Evolutionary conservation across 1,140 invertebrate species (phyloP).

Genomic region (Drosophila littoralis): DNA sequence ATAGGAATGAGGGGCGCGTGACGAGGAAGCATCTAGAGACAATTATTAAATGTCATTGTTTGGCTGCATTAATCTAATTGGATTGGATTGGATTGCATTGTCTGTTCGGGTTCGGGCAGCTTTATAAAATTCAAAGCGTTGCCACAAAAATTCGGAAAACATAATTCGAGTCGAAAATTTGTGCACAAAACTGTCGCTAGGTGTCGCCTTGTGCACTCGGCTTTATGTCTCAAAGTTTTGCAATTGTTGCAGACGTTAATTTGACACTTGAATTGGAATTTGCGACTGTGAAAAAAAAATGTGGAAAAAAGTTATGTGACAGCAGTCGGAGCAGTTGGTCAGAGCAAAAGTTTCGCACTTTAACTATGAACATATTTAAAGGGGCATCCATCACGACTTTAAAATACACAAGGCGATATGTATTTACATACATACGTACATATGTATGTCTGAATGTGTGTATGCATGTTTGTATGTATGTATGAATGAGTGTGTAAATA

Average conservation of each 20-base stretch:
- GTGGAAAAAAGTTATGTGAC: constrained; percentile 43
- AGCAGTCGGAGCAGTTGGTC: constrained; percentile 33
- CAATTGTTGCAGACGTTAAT: constrained; percentile 53
- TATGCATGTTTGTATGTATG: too few species aligned
- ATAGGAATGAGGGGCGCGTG: constrained; percentile 25
- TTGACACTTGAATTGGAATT: constrained; percentile 63
- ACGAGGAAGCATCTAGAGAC: constrained; percentile 19
- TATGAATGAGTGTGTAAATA: too few species aligned
- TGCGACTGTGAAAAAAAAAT: constrained; percentile 15
- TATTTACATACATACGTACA: too few species aligned
- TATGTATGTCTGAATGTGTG: too few species aligned
- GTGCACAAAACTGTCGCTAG: constrained; percentile 36
- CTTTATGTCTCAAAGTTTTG: constrained; percentile 40
- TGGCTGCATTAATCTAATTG: constrained; percentile 61
- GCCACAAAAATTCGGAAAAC: not conserved
- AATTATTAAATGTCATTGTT: constrained; percentile 52
- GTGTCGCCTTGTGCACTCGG: constrained; percentile 33
- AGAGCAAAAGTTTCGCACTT: constrained; percentile 25
- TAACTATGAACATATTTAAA: constrained; percentile 6
- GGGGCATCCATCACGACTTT: too few species aligned
- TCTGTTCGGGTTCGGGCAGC: not conserved
- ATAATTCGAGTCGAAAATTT: not conserved
- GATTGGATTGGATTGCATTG: constrained; percentile 42
- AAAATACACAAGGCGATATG: too few species aligned
- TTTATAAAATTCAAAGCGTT: constrained; percentile 8